Base-by-base conservation (phyloP, 2,113 vertebrate genomes). In the Scomber scombrus region DNA sequence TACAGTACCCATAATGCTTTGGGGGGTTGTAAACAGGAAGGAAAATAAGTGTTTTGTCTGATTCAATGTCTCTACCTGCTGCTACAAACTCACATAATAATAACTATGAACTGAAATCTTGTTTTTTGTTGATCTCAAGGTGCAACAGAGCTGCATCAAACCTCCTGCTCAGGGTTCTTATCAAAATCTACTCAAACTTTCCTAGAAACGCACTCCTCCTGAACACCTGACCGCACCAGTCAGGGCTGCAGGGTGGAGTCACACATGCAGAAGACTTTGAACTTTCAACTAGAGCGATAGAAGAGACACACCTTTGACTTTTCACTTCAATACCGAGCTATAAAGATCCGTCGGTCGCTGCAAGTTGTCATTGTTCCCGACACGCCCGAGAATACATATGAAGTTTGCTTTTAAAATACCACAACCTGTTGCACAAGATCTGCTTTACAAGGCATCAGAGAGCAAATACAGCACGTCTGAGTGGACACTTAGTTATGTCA, bases 231-330 rank as follows among this genome's bases (percentile, higher is more conserved):
- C 2, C 45, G 3, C 56, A 46, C 21, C 19, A 15, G 8, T 45
- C 54, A 26, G 15, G 3, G 19, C 5, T 2, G 31, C 2, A 0
- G 11, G 45, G 52, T 43, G 54, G 3, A 23, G n/a, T 26, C 4
- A 4, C 11, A 49, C 12, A 5, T 63, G 61, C 19, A 19, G 29
- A 52, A 43, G 19, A 54, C 45, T 31, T 64, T 67, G 43, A 15
- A 18, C 62, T 15, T 18, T 64, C 8, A 5, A 3, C 58, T 31
- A n/a, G 11, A 16, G 34, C 6, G 49, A 57, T 6, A 45, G 16
- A 55, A 49, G 43, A 52, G 31, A 74, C 72, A 75, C 72, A 11
- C 72, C 72, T 46, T 19, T n/a, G 71, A 52, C 46, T 8, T 21
- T 15, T 23, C 16, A 14, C 57, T 57, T 6, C 31, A 34, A 26